Conservation (phyloP, 2,113 vertebrate genomes). For the Casuarius casuarius region DNA sequence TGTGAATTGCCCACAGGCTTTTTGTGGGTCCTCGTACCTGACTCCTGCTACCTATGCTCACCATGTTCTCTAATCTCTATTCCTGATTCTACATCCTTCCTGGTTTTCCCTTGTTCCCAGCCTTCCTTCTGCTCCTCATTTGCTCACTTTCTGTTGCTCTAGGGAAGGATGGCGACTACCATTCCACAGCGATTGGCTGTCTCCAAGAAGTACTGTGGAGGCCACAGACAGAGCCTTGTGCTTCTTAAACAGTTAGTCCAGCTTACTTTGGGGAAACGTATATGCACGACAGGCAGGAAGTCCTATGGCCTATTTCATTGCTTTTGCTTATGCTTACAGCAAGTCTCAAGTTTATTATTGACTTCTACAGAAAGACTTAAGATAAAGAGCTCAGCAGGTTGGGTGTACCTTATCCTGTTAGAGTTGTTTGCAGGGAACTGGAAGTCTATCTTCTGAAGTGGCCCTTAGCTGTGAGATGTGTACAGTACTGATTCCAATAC, state of each 20-base stretch:
- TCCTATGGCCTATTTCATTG: fast-evolving
- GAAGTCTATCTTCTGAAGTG: not conserved
- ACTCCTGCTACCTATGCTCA: not conserved
- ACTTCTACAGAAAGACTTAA: not conserved
- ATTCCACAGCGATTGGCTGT: too few relatives aligned
- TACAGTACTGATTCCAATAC: not conserved
- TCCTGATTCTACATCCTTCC: too few relatives aligned
- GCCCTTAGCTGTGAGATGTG: not conserved
- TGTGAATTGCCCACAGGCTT: not conserved
- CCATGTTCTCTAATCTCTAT: too few relatives aligned
- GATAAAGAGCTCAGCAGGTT: not conserved
- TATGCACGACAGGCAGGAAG: not conserved
- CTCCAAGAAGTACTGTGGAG: too few relatives aligned
- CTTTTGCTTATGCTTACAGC: not conserved
- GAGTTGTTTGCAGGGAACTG: not conserved
- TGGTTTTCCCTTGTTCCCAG: too few relatives aligned
- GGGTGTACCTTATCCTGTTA: not conserved
- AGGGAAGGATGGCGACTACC: too few relatives aligned
- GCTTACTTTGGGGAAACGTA: not conserved
- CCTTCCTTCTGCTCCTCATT: too few relatives aligned
- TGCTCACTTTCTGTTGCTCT: too few relatives aligned
- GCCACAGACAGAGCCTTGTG: not conserved
- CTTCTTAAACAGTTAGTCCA: not conserved
- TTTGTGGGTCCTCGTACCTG: not conserved
- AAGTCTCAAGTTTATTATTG: not conserved